Conservation (phyloP, 2,888 invertebrate species). For the Thecocarcelia acutangulata region DNA sequence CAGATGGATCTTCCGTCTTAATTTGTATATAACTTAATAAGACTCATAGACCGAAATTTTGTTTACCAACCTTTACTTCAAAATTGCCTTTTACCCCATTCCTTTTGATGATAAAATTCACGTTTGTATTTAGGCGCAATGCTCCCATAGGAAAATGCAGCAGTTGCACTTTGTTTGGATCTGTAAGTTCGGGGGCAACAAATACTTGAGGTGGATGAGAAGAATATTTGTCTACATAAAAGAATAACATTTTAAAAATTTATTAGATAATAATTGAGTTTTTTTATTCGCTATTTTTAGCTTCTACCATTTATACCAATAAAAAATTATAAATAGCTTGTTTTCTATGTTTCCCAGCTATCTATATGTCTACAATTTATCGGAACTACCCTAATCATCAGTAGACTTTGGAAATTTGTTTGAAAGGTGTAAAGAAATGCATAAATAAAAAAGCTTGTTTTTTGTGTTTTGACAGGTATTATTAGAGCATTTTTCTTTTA, state of each 20-base stretch:
- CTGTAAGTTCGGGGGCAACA: conserved; percentile 79
- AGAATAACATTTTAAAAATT: not conserved
- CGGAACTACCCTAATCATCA: too few species aligned
- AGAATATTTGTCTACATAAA: conserved; percentile 63
- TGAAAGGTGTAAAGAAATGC: too few species aligned
- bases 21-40: not conserved
- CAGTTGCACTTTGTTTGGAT: conserved; percentile 77
- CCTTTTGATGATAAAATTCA: conserved; percentile 77
- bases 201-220: conserved; percentile 71
- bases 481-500: too few species aligned
- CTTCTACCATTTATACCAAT: too few species aligned
- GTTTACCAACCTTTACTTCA: conserved; percentile 76
- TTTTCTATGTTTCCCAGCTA: too few species aligned
- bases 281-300: not conserved
- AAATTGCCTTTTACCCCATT: conserved; percentile 80
- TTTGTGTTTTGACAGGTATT: too few species aligned
- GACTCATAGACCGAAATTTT: not conserved
- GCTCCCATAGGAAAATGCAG: conserved; percentile 79
- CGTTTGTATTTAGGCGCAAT: conserved; percentile 73
- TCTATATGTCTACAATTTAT: too few species aligned
- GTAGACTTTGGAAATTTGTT: too few species aligned
- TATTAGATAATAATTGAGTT: not conserved
- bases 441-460: too few species aligned
- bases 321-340: too few species aligned
- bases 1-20: conserved; percentile 77